These are phyloP conservation scores for Sebastes hubbsi DNA, from an alignment of 2,797 vertebrate species.

Conservation along the genomic window DNA sequence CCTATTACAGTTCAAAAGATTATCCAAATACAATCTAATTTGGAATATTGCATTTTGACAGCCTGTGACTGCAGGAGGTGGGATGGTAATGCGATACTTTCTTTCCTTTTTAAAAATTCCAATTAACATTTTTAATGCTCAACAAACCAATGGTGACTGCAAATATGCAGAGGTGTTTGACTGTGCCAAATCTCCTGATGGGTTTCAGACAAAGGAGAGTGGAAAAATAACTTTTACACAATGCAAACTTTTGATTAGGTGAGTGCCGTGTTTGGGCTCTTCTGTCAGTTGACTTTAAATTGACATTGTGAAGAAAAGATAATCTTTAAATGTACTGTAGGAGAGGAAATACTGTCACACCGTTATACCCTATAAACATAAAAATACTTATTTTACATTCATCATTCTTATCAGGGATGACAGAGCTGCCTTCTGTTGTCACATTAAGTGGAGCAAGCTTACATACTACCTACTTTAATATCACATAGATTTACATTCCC, in stretches of 20 bases:
- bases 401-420: slow-evolving; percentile 52
- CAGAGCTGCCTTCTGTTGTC: slow-evolving; percentile 40
- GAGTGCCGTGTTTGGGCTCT: slow-evolving; percentile 40
- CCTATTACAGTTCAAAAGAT: slow-evolving; percentile 89
- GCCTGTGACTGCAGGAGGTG: slow-evolving; percentile 83
- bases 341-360: slow-evolving; percentile 30
- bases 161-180: slow-evolving; percentile 76
- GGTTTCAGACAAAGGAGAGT: slow-evolving; percentile 55
- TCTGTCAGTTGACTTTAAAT: slow-evolving; percentile 58
- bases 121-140: slow-evolving; percentile 87
- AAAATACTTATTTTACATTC: slow-evolving; percentile 38
- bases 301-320: slow-evolving; percentile 52
- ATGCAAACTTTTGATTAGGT: slow-evolving; percentile 73
- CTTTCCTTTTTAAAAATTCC: slow-evolving; percentile 79
- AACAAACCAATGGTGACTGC: slow-evolving; percentile 79
- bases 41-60: slow-evolving; percentile 88
- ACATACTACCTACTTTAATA: slow-evolving; percentile 30
- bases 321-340: slow-evolving; percentile 41
- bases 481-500: slow-evolving; percentile 19
- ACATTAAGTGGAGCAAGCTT: slow-evolving; percentile 22
- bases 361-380: slow-evolving; percentile 20
- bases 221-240: slow-evolving; percentile 50
- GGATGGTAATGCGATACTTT: slow-evolving; percentile 81
- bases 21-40: slow-evolving; percentile 90
- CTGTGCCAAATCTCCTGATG: slow-evolving; percentile 71